Conservation (phyloP, 2,888 invertebrate species). For the Hydropsyche betteni region DNA sequence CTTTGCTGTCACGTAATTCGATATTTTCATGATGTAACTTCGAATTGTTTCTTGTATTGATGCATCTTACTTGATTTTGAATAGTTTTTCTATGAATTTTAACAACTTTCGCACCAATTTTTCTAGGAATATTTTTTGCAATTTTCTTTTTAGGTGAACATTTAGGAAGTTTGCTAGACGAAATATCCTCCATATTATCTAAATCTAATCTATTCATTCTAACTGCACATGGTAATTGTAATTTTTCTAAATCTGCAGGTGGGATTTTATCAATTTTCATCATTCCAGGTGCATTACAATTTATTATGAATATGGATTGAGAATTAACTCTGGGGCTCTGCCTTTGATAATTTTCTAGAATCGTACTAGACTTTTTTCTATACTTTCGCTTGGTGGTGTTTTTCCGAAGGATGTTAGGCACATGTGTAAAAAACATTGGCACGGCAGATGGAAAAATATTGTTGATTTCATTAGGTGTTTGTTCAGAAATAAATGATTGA, state of each 20-base stretch:
- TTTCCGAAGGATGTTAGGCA: not conserved
- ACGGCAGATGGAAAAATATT: not conserved
- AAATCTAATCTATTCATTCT: not conserved
- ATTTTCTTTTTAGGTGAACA: not conserved
- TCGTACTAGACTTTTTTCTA: too few relatives aligned
- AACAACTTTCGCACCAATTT: not conserved
- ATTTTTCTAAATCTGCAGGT: slow-evolving; percentile 32
- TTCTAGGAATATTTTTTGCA: not conserved
- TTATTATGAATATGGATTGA: slow-evolving; percentile 15
- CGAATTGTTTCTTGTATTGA: too few relatives aligned
- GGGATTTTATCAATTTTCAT: slow-evolving; percentile 38
- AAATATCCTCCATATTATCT: not conserved
- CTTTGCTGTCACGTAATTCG: too few relatives aligned
- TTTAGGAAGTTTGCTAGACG: not conserved
- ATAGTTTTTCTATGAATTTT: not conserved
- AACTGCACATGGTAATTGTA: slow-evolving; percentile 36
- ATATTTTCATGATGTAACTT: too few relatives aligned
- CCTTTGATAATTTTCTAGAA: too few relatives aligned
- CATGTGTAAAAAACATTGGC: slow-evolving; percentile 14
- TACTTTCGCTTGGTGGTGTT: not conserved
- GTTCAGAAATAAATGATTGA: not conserved
- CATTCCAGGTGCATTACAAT: slow-evolving; percentile 9
- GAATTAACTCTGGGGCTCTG: not conserved
- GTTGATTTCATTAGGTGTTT: not conserved
- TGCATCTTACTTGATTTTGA: too few relatives aligned